Percentiles rank a stretch among this genome's conserved stretches.
These are phyloP conservation scores for Myotis vivesi DNA, from an alignment of 2,797 vertebrate genomes.

Conservation along the genomic window DNA sequence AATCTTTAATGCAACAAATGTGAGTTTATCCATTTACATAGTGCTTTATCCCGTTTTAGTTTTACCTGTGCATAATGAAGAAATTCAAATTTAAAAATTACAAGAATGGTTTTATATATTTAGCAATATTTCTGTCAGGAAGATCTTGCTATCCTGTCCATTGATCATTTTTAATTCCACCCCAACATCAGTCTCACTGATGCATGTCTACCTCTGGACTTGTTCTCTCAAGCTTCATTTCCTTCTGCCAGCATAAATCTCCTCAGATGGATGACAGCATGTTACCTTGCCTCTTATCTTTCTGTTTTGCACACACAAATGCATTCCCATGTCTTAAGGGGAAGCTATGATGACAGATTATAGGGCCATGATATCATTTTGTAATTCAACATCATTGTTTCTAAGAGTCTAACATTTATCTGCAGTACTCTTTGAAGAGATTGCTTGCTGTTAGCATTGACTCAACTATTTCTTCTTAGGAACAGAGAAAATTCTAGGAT, in stretches of 20 bases:
- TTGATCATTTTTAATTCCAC: constrained; percentile 43
- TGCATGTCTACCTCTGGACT: constrained; percentile 31
- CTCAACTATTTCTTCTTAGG: constrained; percentile 31
- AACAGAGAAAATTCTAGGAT: constrained; percentile 2
- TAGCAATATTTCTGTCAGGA: neutral
- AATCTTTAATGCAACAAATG: neutral
- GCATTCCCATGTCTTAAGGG: constrained; percentile 44
- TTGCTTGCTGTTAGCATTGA: neutral
- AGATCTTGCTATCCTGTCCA: neutral
- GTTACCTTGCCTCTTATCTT: constrained; percentile 25
- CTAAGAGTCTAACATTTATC: neutral
- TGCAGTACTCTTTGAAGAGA: neutral
- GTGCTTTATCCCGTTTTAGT: neutral
- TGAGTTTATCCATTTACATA: no score
- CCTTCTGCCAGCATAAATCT: constrained; percentile 35
- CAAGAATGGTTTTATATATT: neutral
- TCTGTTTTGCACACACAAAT: constrained; percentile 49
- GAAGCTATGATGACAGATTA: constrained; percentile 34
- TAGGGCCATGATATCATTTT: neutral
- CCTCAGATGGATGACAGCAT: constrained; percentile 25
- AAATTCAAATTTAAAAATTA: neutral
- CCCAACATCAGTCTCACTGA: constrained; percentile 34
- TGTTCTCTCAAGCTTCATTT: neutral
- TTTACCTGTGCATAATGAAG: neutral
- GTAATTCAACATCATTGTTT: constrained; percentile 31